Conservation (phyloP, 30 jellyfish, hydroid and myxozoan genomes). For the Cassiopea xamachana region DNA sequence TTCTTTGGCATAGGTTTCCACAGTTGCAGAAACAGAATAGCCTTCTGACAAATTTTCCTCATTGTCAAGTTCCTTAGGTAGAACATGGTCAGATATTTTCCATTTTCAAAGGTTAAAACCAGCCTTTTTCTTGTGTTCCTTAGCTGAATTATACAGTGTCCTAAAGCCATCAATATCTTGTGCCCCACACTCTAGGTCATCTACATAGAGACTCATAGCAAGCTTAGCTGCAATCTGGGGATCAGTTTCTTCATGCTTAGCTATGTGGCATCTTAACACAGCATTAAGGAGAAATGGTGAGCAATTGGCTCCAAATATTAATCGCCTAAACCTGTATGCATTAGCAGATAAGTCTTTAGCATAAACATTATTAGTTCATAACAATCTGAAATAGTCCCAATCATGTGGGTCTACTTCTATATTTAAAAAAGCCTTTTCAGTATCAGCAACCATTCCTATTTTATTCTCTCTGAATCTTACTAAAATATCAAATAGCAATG, state of each 20-base stretch:
- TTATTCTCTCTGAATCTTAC: neutral
- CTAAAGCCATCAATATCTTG: slow-evolving; percentile 28
- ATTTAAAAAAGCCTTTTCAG: neutral
- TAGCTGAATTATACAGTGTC: slow-evolving; percentile 28
- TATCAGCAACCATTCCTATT: neutral
- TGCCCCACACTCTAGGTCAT: slow-evolving; percentile 64
- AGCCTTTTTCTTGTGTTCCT: slow-evolving; percentile 26
- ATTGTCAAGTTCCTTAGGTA: neutral
- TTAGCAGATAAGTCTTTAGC: neutral
- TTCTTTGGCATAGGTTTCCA: slow-evolving; percentile 52
- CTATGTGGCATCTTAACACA: slow-evolving; percentile 42
- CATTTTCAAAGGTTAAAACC: slow-evolving; percentile 53
- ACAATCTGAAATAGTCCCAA: neutral
- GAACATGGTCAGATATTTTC: slow-evolving; percentile 30
- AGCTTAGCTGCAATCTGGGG: slow-evolving; percentile 38
- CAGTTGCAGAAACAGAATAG: neutral
- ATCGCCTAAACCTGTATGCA: neutral
- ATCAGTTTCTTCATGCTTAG: slow-evolving; percentile 17
- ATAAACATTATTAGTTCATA: neutral
- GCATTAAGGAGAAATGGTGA: slow-evolving; percentile 63
- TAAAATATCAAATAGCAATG: neutral
- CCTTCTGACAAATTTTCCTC: neutral
- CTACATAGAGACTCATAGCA: slow-evolving; percentile 31
- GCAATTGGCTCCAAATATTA: slow-evolving; percentile 13
- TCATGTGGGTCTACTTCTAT: neutral